Base-by-base conservation (phyloP, 2,888 invertebrate species). In the Protophormia terraenovae region DNA sequence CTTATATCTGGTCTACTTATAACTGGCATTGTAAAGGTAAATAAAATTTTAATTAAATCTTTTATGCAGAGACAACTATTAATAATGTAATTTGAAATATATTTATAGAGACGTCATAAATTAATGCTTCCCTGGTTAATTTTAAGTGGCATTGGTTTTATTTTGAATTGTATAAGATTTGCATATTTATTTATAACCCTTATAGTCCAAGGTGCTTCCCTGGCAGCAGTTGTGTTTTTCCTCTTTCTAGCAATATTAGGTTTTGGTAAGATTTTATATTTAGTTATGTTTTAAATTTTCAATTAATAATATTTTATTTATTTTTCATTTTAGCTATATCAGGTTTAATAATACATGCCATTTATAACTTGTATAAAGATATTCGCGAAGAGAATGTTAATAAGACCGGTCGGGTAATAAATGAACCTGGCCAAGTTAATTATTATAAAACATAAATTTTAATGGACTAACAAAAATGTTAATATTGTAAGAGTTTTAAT, bases 11-110 rank as follows among this genome's bases (percentile, higher is more conserved):
- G 8, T n/a, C 35, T 69, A 22, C 38, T 69, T 0, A 53, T 69
- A 8, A 16, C n/a, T 35, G 69, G 53, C n/a, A 69, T 69, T 53
- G n/a, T 69, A 8, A 69, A 69, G 53, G 69, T n/a, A n/a, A n/a
- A n/a, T 69, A 22, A 69, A 1, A 47, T 19, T 47, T 0, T 6
- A 27, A 55, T 55, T 27, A 27, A 32, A 6, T n/a, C n/a, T n/a
- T n/a, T 55, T 5, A 14, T 4, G 2, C 4, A 12, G 10, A 12
- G 1, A 14, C 10, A 38, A n/a, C n/a, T n/a, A 35, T 35, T 10
- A 2, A 35, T 35, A 2, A 3, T 4, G 14, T 3, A 5, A 14
- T 35, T 35, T 32, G 19, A 5, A 35, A 16, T 12, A 55, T n/a
- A 45, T 19, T n/a, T 69, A 5, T 19, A 69, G 67, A 69, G 32